A percentile compares a stretch with the other conserved stretches of the same genome.
Evolutionary conservation across 1,140 invertebrate species (phyloP).

Genomic region (Phymorhynchus buccinoides): DNA sequence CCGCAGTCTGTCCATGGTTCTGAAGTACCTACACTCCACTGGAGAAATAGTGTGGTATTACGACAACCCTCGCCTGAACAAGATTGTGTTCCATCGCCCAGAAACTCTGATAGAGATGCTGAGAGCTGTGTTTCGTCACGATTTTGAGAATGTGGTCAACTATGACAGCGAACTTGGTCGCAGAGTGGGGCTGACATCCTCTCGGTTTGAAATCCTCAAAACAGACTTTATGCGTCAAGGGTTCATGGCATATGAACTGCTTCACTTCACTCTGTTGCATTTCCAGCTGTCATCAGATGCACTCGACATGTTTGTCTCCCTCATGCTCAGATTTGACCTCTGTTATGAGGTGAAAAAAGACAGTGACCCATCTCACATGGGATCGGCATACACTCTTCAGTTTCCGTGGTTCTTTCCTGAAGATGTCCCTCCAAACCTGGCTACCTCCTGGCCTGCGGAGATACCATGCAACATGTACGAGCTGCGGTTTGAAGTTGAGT

Average conservation of each 20-base stretch:
- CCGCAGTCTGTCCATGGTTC: constrained; percentile 60
- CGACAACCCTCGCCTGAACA: constrained; percentile 60
- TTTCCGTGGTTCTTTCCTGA: constrained; percentile 69
- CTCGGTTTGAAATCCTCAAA: constrained; percentile 61
- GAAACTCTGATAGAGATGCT: constrained; percentile 69
- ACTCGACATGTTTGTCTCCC: constrained; percentile 60
- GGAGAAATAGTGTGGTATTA: constrained; percentile 69
- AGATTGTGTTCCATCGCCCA: constrained; percentile 67
- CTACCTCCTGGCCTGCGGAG: constrained; percentile 54
- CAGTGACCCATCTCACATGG: constrained; percentile 49
- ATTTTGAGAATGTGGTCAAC: constrained; percentile 62
- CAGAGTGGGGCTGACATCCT: constrained; percentile 46
- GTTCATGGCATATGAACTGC: constrained; percentile 64
- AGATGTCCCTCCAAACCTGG: constrained; percentile 51
- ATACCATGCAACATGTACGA: constrained; percentile 60
- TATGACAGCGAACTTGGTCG: constrained; percentile 54
- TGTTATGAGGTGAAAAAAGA: constrained; percentile 63
- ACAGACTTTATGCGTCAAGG: constrained; percentile 61
- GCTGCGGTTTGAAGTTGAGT: constrained; percentile 57
- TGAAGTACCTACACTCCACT: constrained; percentile 65
- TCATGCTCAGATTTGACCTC: constrained; percentile 69
- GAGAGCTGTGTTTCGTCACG: constrained; percentile 67
- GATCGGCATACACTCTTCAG: constrained; percentile 55
- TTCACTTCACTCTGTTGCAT: constrained; percentile 62
- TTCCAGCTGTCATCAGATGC: constrained; percentile 62